Evolutionary conservation across 2,888 invertebrate species (phyloP), one percentile per base, ranked within the genome.

Genomic region (Drosophila glabriapex): DNA sequence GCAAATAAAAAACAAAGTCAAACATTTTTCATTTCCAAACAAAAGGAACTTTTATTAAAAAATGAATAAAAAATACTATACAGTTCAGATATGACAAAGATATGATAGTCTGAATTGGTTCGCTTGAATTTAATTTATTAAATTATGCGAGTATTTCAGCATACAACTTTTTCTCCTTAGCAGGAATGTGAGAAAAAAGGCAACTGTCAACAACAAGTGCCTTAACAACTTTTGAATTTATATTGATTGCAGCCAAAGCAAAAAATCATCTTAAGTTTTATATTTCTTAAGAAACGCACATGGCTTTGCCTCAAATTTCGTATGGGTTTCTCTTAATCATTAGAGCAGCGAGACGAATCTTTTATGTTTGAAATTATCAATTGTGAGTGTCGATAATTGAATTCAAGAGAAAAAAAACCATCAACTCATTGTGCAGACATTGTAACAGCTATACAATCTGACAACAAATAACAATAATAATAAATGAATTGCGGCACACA

Each of bases 381-480:
- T 80, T 83, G 78, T 65, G 46, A 50, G 70, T 68, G 73, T 66
- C 71, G 54, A 73, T 84, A 82, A 82, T 78, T 82, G 76, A 82
- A 84, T 84, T 81, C 41, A 55, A 55, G 61, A n/a, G 63, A 56
- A 68, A 64, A 41, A 41, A n/a, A 43, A 41, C 22, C 16, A 39
- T 37, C 43, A 49, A 56, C 41, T 43, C 50, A 64, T 28, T 56
- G 75, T 50, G 29, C n/a, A 55, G 60, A 64, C 61, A 56, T 62
- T 66, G 54, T 65, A 73, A 81, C 71, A 60, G 68, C 73, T 25
- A 71, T 56, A 84, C 68, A 81, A 82, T 66, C 33, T 39, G 69
- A 71, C 77, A 70, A 80, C 83, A 77, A 80, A 77, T 74, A 83
- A 75, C 75, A 78, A 83, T 68, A 68, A 83, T 73, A 81, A 66